Base-by-base conservation (phyloP, 2,113 vertebrate species). In the Saimiri boliviensis region DNA sequence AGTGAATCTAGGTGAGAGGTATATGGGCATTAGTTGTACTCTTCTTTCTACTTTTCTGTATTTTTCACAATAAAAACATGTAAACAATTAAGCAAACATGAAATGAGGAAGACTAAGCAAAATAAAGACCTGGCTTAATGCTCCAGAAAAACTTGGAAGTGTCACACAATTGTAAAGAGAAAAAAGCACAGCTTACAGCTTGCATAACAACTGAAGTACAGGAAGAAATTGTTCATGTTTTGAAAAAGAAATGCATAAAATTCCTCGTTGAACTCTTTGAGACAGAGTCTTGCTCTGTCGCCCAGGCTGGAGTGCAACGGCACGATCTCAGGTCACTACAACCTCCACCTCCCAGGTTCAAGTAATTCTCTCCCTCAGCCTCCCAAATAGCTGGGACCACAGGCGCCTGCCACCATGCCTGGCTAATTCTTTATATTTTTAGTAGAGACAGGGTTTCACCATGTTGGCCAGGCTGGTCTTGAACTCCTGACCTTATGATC, bases 201-300 rank as follows among this genome's bases (percentile, higher is more conserved):
- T 2, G 3, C 8, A 0, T 21, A 14, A 19, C 4, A 6, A 6
- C 2, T 0, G 7, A 21, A 25, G 25, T 11, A 12, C 1, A 21
- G 14, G 9, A 35, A 56, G 71, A 40, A 9, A 7, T 0, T 8
- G 4, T 10, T 20, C 3, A 3, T 2, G 13, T 13, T 42, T 25
- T 37, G 16, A 74, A 45, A 71, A 30, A 70, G 25, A 54, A 70
- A 76, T 8, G 11, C 21, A 12, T 4, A 23, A 23, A 35, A 37
- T 40, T 40, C n/a, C 19, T 63, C 9, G 12, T 0, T 27, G 37
- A 45, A 32, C 6, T 63, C 66, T 7, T 13, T 32, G 49, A 14
- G 49, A 49, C 49, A 49, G 52, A 52, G 16, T 52, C 52, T 52
- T 2, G 52, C 52, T 52, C 16, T 52, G 52, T 17, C 16, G 16